Evolutionary conservation across 2,113 vertebrate species (phyloP).

Genomic region (Labrus mixtus): DNA sequence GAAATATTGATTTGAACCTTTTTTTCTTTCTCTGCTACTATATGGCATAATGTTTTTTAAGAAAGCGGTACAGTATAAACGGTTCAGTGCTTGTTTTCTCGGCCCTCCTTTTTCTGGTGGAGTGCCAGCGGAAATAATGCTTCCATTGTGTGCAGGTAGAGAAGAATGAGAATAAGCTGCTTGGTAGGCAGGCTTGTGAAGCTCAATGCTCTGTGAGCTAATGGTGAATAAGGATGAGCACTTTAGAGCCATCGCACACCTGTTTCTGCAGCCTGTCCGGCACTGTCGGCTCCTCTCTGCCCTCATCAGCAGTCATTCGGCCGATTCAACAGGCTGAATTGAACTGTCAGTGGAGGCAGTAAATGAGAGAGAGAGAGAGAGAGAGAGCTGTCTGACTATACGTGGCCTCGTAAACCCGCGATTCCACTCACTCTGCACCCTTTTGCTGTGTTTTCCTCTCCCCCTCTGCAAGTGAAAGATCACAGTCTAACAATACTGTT

Average conservation of each 20-base stretch:
- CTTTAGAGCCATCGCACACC: constrained; percentile 4
- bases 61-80: constrained; percentile 37
- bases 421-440: constrained; percentile 7
- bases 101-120: constrained; percentile 35
- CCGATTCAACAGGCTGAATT: constrained; percentile 39
- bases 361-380: constrained; percentile 25
- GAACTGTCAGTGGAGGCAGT: constrained; percentile 30
- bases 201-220: constrained; percentile 10
- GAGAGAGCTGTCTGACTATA: constrained; percentile 23
- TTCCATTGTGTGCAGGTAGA: constrained; percentile 25
- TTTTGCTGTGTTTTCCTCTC: constrained; percentile 17
- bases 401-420: constrained; percentile 10
- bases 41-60: constrained; percentile 40
- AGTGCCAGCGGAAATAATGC: constrained; percentile 39
- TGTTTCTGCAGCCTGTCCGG: neutral
- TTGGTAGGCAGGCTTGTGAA: neutral
- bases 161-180: constrained; percentile 23
- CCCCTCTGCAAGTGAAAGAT: constrained; percentile 2
- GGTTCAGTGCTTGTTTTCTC: constrained; percentile 28
- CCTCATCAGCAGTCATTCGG: constrained; percentile 21
- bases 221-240: constrained; percentile 41
- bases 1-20: constrained; percentile 55
- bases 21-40: constrained; percentile 29
- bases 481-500: neutral
- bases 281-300: constrained; percentile 2